phyloP scores from a whole-genome alignment of 2,888 invertebrate species.

The Pseudoips prasinana region DNA sequence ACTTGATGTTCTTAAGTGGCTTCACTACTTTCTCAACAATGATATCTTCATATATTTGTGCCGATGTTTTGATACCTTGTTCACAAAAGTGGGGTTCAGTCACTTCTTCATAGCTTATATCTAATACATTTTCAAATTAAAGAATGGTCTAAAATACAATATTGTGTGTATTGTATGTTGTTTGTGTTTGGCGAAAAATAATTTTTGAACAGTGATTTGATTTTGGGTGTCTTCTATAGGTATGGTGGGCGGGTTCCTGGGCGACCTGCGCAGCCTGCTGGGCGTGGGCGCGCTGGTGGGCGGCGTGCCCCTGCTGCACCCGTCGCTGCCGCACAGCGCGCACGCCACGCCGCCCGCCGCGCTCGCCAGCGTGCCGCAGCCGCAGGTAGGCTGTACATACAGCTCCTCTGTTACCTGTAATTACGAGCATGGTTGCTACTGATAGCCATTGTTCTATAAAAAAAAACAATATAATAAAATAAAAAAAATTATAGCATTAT shows the following conservation, averaged over 20 bases:
- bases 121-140: too few species aligned
- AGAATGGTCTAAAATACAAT: too few species aligned
- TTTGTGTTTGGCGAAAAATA: too few species aligned
- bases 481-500: too few species aligned
- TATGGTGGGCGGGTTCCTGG: slow-evolving; percentile 66
- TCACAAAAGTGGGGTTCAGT: slow-evolving; percentile 7
- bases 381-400: too few species aligned
- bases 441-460: too few species aligned
- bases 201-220: too few species aligned
- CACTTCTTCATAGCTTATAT: slow-evolving; percentile 10
- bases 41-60: slow-evolving; percentile 1
- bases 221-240: slow-evolving; percentile 38
- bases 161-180: too few species aligned
- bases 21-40: slow-evolving; percentile 1
- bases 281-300: slow-evolving; percentile 61
- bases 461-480: too few species aligned
- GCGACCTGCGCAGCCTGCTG: slow-evolving; percentile 50
- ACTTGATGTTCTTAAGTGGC: slow-evolving; percentile 2
- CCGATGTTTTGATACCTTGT: slow-evolving; percentile 4
- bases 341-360: slow-evolving; percentile 11
- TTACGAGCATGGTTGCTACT: too few species aligned
- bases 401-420: too few species aligned
- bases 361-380: background rate
- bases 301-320: slow-evolving; percentile 57
- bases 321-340: slow-evolving; percentile 27